Evolutionary conservation across 1,140 invertebrate species (phyloP).

Genomic region (Neuroterus valhalla): DNA sequence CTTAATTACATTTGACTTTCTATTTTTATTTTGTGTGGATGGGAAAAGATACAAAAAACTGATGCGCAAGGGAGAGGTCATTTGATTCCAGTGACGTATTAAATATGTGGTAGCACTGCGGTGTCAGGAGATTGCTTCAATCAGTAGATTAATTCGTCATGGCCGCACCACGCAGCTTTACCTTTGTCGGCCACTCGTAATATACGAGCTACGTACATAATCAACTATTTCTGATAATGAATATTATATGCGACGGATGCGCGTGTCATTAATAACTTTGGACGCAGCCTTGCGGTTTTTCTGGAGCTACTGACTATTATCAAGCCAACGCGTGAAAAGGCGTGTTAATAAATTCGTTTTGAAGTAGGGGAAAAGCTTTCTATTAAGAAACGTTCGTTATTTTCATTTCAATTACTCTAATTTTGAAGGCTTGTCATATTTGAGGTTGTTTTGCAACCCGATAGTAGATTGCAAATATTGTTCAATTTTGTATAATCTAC

Average conservation of each 20-base stretch:
- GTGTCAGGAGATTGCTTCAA: slow-evolving; percentile 73
- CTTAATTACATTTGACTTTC: neutral
- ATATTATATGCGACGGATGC: slow-evolving; percentile 71
- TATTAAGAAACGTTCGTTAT: no score
- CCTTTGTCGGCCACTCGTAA: slow-evolving; percentile 72
- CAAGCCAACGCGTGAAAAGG: neutral
- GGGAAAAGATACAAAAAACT: slow-evolving; percentile 59
- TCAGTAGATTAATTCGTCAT: slow-evolving; percentile 75
- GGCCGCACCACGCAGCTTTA: slow-evolving; percentile 68
- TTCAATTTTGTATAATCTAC: no score
- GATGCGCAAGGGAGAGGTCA: slow-evolving; percentile 60
- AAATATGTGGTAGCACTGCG: slow-evolving; percentile 70
- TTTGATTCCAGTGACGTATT: slow-evolving; percentile 73
- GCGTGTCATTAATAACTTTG: slow-evolving; percentile 71
- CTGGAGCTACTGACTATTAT: slow-evolving; percentile 35
- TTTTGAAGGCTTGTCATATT: no score
- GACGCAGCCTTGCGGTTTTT: slow-evolving; percentile 59
- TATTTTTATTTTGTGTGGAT: no score
- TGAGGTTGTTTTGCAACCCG: no score
- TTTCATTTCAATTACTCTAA: no score
- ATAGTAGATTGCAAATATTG: no score
- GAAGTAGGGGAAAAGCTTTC: no score
- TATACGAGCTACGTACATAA: slow-evolving; percentile 73
- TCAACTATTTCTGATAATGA: slow-evolving; percentile 74
- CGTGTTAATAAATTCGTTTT: slow-evolving; percentile 20